These are phyloP conservation scores for Drosophila mulleri DNA, from an alignment of 2,888 invertebrate genomes.

Conservation along the genomic window DNA sequence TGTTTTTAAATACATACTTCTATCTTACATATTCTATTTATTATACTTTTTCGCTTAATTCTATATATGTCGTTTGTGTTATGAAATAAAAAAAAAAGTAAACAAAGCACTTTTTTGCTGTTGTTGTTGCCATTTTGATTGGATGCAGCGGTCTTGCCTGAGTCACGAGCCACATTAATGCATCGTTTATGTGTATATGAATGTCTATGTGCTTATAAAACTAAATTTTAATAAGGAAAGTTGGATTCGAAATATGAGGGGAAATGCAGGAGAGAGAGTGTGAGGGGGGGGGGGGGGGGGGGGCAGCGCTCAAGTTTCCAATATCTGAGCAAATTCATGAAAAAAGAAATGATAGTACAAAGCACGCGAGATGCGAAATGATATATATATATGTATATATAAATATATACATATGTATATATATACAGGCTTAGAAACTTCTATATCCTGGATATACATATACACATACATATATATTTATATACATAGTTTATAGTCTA, in stretches of 20 bases:
- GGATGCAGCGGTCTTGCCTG: neutral
- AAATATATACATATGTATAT: neutral
- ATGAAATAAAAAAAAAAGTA: neutral
- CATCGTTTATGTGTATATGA: neutral
- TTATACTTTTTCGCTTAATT: neutral
- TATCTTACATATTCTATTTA: slow-evolving; percentile 39
- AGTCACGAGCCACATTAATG: neutral
- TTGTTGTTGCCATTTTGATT: neutral
- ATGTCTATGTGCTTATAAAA: neutral
- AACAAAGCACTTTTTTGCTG: slow-evolving; percentile 17
- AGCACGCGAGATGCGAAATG: neutral
- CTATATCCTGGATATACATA: neutral
- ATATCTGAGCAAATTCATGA: slow-evolving; percentile 34
- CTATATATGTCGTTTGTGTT: neutral
- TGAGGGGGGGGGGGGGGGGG: neutral
- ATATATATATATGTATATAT: neutral
- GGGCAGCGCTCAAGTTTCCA: slow-evolving; percentile 16
- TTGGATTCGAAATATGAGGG: no score
- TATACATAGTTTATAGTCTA: neutral
- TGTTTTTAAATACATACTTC: slow-evolving; percentile 3
- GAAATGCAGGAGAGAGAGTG: no score
- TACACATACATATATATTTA: neutral
- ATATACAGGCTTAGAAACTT: neutral
- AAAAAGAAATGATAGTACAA: neutral
- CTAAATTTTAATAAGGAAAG: slow-evolving; percentile 10